Base-by-base conservation (phyloP, 1,140 invertebrate species). In the Heliconius hermathena region DNA sequence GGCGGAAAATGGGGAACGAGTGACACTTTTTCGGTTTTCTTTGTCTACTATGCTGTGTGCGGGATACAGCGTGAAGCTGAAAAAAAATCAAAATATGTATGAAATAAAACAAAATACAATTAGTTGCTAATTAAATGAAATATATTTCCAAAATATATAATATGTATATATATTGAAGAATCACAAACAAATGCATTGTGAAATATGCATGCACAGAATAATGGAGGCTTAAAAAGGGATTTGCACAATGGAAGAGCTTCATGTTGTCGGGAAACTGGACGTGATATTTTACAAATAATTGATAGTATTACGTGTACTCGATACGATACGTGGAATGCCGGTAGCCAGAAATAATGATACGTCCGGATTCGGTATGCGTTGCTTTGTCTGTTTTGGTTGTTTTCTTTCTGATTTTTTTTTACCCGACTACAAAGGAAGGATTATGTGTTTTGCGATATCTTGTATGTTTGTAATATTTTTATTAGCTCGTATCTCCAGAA, bases 211-310 rank as follows among this genome's bases (percentile, higher is more conserved):
- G 70, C 71, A 70, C 80, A 73, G 54, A 76, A 78, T 78, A 81
- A 76, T 81, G 52, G 71, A 72, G 70, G 80, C 73, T 81, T 81
- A 78, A 78, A 81, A 26, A 78, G 75, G 74, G 76, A 38, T 78
- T 81, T 81, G 57, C 52, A 70, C 20, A 41, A 57, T 76, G 73
- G 66, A 71, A 66, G 49, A 57, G 77, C 41, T 60, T 73, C 80
- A 41, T 73, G 73, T 78, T 81, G 75, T 73, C 57, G 22, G 52
- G n/a, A 33, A 78, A 81, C 60, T 74, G 80, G 76, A 74, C 73
- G 80, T 78, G 46, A 78, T 76, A 78, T 81, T 81, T 81, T 54
- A 73, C 76, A 78, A 81, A 76, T 78, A 73, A 66, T 66, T 66
- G 60, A 26, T 66, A 66, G 22, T 66, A 29, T 29, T 66, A 66